Base-by-base conservation (phyloP, 92 coral and sea anemone genomes). In the Porites lobata region DNA sequence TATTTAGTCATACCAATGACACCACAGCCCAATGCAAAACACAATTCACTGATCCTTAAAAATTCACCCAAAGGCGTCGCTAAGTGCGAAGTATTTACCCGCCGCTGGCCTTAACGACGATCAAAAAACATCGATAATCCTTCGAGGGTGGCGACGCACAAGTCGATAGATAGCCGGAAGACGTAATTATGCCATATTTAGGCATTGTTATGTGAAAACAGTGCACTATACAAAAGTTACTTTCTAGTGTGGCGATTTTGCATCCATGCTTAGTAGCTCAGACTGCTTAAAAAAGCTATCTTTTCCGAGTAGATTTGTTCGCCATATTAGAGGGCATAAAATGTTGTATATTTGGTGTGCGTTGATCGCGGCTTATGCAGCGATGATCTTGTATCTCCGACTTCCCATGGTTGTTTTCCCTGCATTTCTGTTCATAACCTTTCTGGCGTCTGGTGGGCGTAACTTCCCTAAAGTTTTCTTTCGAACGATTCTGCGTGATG, bases 401-500 rank as follows among this genome's bases (percentile, higher is more conserved):
- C 89, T 97, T 32, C 91, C 99, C 1, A 66, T 93, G 94, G 26
- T 94, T 52, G 76, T 86, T 43, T 93, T 91, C 29, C 92, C 95
- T 22, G 91, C 65, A 50, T 67, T 94, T 11, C 79, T 90, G 72
- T 92, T 97, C 51, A 63, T 89, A 47, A 81, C 89, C 24, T 97
- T 94, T 77, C 88, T 97, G 62, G 96, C 92, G 51, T 95, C 99
- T 21, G 99, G 99, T 18, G 99, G 99, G 61, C 92, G 92, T 69
- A 62, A 78, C 7, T 97, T 97, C 69, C 96, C 96, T 0, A 91
- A 86, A 69, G 92, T 97, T 67, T 89, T 97, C 86, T 97, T 91
- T 85, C 85, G 92, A 83, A 95, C 98, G 54, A 62, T 97, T 79
- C 68, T 69, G 10, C 98, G 99, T 24, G 99, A 97, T 84, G 1